These are phyloP conservation scores for Rhabdornis inornatus DNA, from an alignment of 2,113 vertebrate species.

Conservation along the genomic window DNA sequence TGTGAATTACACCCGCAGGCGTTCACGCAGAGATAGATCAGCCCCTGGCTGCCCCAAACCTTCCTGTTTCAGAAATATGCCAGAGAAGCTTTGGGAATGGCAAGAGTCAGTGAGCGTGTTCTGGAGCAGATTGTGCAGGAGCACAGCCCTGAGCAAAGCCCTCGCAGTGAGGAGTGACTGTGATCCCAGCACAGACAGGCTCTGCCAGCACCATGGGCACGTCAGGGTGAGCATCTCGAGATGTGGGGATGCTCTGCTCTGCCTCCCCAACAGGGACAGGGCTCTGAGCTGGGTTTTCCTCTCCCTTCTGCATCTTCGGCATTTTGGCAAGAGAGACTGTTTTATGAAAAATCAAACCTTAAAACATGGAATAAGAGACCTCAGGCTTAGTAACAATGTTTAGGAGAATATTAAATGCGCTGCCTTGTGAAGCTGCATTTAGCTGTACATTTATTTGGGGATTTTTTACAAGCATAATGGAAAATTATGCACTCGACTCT, in stretches of 20 bases:
- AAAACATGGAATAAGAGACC: neutral
- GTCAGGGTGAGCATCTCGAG: neutral
- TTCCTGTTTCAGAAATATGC: neutral
- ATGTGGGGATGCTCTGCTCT: neutral
- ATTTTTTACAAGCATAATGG: neutral
- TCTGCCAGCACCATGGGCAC: neutral
- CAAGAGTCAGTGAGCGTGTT: neutral
- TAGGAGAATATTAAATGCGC: neutral
- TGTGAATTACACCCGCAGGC: rapidly evolving
- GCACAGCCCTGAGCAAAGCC: conserved; percentile 8
- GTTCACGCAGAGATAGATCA: neutral
- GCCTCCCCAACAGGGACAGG: neutral
- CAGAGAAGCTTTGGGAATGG: neutral
- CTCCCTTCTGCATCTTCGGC: neutral
- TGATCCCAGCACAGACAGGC: neutral
- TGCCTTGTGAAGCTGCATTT: neutral
- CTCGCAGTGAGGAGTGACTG: neutral
- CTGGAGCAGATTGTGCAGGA: neutral
- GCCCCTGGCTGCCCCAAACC: neutral
- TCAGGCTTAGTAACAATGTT: neutral
- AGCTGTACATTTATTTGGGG: neutral
- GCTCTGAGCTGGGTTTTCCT: neutral
- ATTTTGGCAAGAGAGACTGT: neutral
- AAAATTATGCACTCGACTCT: neutral
- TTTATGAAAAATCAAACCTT: neutral